Base-by-base conservation (phyloP, 2,888 invertebrate genomes). In the Chloroclystis v-ata region DNA sequence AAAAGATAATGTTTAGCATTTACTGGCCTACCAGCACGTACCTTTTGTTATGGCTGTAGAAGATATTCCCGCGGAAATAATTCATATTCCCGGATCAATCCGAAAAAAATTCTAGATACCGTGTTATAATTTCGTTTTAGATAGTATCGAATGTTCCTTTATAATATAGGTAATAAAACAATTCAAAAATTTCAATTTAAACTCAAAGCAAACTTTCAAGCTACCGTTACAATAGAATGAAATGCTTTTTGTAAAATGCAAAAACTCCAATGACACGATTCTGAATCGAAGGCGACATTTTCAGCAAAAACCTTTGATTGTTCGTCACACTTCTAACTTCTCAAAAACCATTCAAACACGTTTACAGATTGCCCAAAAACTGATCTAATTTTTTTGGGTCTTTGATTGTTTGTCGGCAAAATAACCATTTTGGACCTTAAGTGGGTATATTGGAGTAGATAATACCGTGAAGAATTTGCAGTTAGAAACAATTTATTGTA, bases 311-410 rank as follows among this genome's bases (percentile, higher is more conserved):
- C 5, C 8, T 0, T 13, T 14, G 30, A 10, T 4, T n/a, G 10
- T 35, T 35, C 10, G 33, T 33, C 43, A 35, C 25, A 10, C 14
- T 16, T 28, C 33, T 1, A 5, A 10, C n/a, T 26, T 12, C 16
- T 43, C 24, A 28, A 37, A 37, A 37, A 28, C n/a, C 20, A 20
- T 37, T 37, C 20, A 37, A 37, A 37, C 43, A 37, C 37, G 43
- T 35, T 24, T 25, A 30, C 38, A 42, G 20, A 4, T 20, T 35
- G 25, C 5, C 0, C 26, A 26, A 37, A 50, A 46, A 20, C 38
- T 26, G 46, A 46, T 50, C 50, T n/a, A n/a, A n/a, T n/a, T n/a
- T n/a, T n/a, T n/a, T n/a, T n/a, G n/a, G n/a, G n/a, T n/a, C n/a
- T n/a, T n/a, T n/a, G n/a, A 50, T 28, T 13, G 38, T 32, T 32